Evolutionary conservation across 1,140 invertebrate species (phyloP), one percentile per base, ranked within the genome.

Genomic region (Monomorium pharaonis): DNA sequence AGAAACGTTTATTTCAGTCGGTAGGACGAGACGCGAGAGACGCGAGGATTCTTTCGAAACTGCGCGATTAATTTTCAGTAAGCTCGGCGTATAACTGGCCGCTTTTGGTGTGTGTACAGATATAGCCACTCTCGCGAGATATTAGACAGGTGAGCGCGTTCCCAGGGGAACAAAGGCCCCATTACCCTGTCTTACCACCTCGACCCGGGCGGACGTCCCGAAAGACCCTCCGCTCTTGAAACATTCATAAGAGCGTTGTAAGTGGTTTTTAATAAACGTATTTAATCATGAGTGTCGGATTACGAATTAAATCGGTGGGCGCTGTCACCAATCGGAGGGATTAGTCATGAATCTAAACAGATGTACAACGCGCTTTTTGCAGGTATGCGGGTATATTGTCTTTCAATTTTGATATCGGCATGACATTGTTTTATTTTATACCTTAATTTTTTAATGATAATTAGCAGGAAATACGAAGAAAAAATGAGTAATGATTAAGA

Each of bases 251-350:
- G 92, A 93, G 88, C 86, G 65, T 51, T 80, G 88, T 93, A 93
- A 94, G 92, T 94, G 91, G 93, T 92, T 94, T 94, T 93, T 92
- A 93, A 93, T 94, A 93, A 93, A 93, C 88, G 90, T 94, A 93
- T 93, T 94, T 93, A 93, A 94, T 93, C 93, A 94, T 89, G 75
- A 87, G 89, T 92, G 85, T 94, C 90, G 76, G 70, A 87, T 94
- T 94, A 88, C 93, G 70, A 67, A 86, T 67, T 86, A 90, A 92
- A 93, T 90, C 90, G 89, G 27, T 21, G 81, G 86, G 42, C 54
- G 30, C 54, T 83, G 60, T 75, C 65, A 44, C 58, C 54, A 27
- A 49, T 42, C 51, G 58, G 21, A 62, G 18, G 65, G 85, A 91
- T 90, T 81, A 90, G 60, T 47, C 85, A 84, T 62, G 80, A 56